A percentile compares a stretch with the other conserved stretches of the same genome.
These are phyloP conservation scores for Forbesichthys agassizii DNA, from an alignment of 2,113 vertebrate genomes.

Conservation along the genomic window DNA sequence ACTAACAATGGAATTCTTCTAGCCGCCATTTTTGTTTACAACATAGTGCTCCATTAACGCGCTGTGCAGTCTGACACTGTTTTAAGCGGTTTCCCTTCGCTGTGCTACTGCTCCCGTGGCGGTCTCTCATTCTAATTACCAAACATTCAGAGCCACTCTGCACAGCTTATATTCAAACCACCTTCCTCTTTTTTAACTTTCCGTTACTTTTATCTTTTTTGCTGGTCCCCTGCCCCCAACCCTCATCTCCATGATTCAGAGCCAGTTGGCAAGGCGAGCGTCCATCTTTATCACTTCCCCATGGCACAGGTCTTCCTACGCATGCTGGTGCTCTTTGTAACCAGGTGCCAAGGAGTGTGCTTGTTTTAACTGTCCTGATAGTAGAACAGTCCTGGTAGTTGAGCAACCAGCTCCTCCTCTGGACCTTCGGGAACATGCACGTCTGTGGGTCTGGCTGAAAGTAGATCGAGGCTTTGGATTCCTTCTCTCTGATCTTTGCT, in stretches of 20 bases:
- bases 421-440: conserved; percentile 10
- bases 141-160: conserved; percentile 32
- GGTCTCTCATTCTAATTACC: conserved; percentile 50
- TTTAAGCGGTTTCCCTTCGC: conserved; percentile 16
- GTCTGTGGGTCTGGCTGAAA: conserved; percentile 36
- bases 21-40: neutral
- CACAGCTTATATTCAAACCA: conserved; percentile 26
- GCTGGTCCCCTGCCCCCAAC: neutral
- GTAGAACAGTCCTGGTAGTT: conserved; percentile 44
- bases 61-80: neutral
- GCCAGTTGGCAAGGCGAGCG: conserved; percentile 52
- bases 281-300: conserved; percentile 61
- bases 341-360: conserved; percentile 36
- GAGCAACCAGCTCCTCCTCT: conserved; percentile 30
- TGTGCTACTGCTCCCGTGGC: too few species aligned
- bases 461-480: conserved; percentile 32
- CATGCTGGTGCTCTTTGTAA: conserved; percentile 47
- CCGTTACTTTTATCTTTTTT: conserved; percentile 11
- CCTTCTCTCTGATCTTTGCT: conserved; percentile 43
- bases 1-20: conserved; percentile 5
- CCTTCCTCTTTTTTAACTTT: conserved; percentile 14
- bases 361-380: conserved; percentile 60
- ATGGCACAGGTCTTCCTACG: conserved; percentile 57
- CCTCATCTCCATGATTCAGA: conserved; percentile 47
- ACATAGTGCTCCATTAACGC: neutral